Base-by-base conservation (phyloP, 1,140 invertebrate species). In the Aleiodes sp. region DNA sequence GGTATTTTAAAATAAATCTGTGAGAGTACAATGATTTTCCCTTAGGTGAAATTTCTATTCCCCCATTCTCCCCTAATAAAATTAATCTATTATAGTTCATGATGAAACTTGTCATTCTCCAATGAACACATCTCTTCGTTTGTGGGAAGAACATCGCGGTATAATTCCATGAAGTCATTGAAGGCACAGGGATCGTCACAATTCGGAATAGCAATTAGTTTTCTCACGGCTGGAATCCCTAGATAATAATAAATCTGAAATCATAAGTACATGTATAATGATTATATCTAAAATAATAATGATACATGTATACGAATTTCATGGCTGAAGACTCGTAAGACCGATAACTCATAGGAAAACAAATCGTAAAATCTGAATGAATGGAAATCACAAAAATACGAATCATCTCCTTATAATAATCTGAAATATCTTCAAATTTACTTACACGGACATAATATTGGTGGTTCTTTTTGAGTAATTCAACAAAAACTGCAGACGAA, bases 361-460 rank as follows among this genome's bases (percentile, higher is more conserved):
- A n/a, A n/a, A n/a, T n/a, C n/a, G n/a, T n/a, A n/a, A n/a, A n/a
- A n/a, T n/a, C n/a, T n/a, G n/a, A n/a, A n/a, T n/a, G n/a, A n/a
- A n/a, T n/a, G n/a, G n/a, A n/a, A n/a, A n/a, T n/a, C n/a, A n/a
- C n/a, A n/a, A n/a, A n/a, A n/a, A n/a, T n/a, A n/a, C n/a, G n/a
- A n/a, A n/a, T n/a, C n/a, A n/a, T n/a, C n/a, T n/a, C n/a, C n/a
- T 16, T 68, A 12, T 16, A 71, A 65, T 33, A 21, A 14, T 26
- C 16, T 24, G 16, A n/a, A n/a, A 28, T 26, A 24, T 14, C 7
- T 60, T 39, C 28, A 16, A 7, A 10, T 28, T 61, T 52, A 78
- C 46, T 75, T 72, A 88, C 87, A 78, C 89, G 87, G 12, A 91
- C 79, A 65, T 86, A 88, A 77, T 86, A 86, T 4, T 83, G 71